phyloP scores from a whole-genome alignment of 2,888 invertebrate genomes.

The Crocallis elinguaria region DNA sequence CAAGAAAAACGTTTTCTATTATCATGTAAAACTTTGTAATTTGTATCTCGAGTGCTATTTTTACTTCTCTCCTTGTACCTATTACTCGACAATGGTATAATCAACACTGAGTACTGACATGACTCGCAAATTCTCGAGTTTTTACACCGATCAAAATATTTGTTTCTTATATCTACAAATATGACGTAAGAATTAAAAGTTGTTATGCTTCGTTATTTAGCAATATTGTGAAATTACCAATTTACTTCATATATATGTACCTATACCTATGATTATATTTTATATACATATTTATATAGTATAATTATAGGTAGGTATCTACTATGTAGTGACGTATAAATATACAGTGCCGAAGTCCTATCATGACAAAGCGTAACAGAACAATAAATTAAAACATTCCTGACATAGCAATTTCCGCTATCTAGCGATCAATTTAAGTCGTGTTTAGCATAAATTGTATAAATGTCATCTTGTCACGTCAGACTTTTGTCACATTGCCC shows the following conservation, averaged over 20 bases:
- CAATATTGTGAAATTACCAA: not conserved
- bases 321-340: not conserved
- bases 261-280: no score
- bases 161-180: not conserved
- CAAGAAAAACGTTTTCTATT: not conserved
- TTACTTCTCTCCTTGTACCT: not conserved
- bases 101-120: not conserved
- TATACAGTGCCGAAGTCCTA: not conserved
- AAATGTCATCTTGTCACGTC: slow-evolving; percentile 41
- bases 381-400: slow-evolving; percentile 18
- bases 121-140: not conserved
- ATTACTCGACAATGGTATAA: not conserved
- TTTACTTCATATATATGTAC: no score
- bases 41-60: not conserved
- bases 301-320: no score
- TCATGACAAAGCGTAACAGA: not conserved
- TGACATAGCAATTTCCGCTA: slow-evolving; percentile 17
- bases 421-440: slow-evolving; percentile 21
- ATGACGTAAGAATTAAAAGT: not conserved
- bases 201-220: not conserved
- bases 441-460: slow-evolving; percentile 32
- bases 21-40: not conserved
- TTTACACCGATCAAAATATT: not conserved
- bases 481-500: slow-evolving; percentile 60
- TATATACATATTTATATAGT: no score